These are phyloP conservation scores for Clistopyga incitator DNA, from an alignment of 2,888 invertebrate genomes.

Conservation along the genomic window DNA sequence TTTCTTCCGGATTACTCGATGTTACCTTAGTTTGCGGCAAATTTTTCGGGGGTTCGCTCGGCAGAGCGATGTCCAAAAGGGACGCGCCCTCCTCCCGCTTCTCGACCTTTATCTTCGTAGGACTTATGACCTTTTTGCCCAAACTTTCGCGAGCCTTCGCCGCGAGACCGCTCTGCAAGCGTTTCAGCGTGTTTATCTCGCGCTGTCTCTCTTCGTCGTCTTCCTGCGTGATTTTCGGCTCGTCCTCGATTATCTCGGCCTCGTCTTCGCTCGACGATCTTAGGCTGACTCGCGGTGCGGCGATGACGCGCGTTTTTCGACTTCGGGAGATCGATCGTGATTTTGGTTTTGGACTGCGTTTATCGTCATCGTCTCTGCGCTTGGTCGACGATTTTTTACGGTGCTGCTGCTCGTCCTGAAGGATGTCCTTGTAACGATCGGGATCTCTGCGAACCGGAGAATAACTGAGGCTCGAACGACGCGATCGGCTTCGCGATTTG, in stretches of 20 bases:
- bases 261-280: slow-evolving; percentile 83
- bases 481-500: slow-evolving; percentile 84
- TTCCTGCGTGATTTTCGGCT: slow-evolving; percentile 80
- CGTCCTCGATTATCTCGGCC: slow-evolving; percentile 85
- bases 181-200: slow-evolving; percentile 89
- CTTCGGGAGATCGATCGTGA: slow-evolving; percentile 77
- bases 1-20: slow-evolving; percentile 6
- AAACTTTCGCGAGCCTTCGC: slow-evolving; percentile 90
- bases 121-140: slow-evolving; percentile 85
- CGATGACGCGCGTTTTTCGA: slow-evolving; percentile 72
- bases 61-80: slow-evolving; percentile 78
- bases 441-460: slow-evolving; percentile 89
- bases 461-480: slow-evolving; percentile 87
- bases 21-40: slow-evolving; percentile 53
- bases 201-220: slow-evolving; percentile 88
- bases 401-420: slow-evolving; percentile 87
- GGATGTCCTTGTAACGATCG: slow-evolving; percentile 88
- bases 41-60: slow-evolving; percentile 80
- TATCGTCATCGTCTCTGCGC: slow-evolving; percentile 20
- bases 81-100: slow-evolving; percentile 75
- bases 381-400: slow-evolving; percentile 70
- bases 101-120: slow-evolving; percentile 78
- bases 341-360: slow-evolving; percentile 65
- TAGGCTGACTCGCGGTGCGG: slow-evolving; percentile 81
- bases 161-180: slow-evolving; percentile 88